Evolutionary conservation across 1,140 invertebrate species (phyloP).

Genomic region (Leucophenga varia): DNA sequence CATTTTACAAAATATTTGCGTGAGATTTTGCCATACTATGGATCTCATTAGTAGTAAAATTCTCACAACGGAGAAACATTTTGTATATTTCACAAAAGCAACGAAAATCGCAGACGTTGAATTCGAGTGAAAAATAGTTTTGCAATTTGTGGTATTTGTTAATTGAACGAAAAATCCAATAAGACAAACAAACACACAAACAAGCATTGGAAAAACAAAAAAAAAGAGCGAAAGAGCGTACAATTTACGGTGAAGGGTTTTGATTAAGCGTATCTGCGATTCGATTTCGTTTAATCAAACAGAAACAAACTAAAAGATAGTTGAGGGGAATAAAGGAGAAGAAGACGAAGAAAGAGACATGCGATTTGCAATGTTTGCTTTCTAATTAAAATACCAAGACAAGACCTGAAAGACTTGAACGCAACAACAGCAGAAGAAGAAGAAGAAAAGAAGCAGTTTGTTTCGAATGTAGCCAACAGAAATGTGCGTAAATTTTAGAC

Average conservation of each 20-base stretch:
- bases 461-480: neutral
- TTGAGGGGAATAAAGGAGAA: slow-evolving; percentile 15
- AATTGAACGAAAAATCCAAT: slow-evolving; percentile 51
- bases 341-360: slow-evolving; percentile 36
- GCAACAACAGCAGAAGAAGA: slow-evolving; percentile 1
- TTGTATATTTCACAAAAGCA: too few species aligned
- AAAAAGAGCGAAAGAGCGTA: slow-evolving; percentile 22
- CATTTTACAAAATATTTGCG: too few species aligned
- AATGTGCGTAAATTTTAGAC: slow-evolving; percentile 37
- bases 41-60: too few species aligned
- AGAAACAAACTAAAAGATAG: slow-evolving; percentile 22
- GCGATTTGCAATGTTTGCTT: slow-evolving; percentile 48
- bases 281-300: too few species aligned
- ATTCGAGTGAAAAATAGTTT: too few species aligned
- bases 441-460: too few species aligned
- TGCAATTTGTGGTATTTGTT: slow-evolving; percentile 44
- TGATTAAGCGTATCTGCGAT: too few species aligned
- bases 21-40: too few species aligned
- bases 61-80: too few species aligned
- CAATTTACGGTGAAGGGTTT: too few species aligned
- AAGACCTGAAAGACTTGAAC: neutral
- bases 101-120: too few species aligned
- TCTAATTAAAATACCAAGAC: slow-evolving; percentile 53
- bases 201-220: slow-evolving; percentile 4
- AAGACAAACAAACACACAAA: slow-evolving; percentile 21